phyloP scores from a whole-genome alignment of 2,797 vertebrate genomes.

The Channa striata region DNA sequence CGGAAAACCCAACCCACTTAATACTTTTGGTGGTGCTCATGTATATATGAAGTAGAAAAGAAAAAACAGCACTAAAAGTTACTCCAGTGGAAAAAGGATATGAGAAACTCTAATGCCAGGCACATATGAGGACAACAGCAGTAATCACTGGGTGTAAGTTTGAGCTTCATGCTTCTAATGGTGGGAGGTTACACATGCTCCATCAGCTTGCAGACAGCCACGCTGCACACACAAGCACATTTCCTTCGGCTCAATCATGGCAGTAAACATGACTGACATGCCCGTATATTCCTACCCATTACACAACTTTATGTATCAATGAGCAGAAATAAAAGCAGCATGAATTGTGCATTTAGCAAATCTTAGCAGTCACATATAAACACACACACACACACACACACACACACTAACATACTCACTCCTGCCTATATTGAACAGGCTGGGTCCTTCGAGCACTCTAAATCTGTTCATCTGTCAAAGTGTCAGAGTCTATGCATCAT shows the following conservation, averaged over 20 bases:
- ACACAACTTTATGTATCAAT: conserved; percentile 50
- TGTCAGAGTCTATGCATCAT: conserved; percentile 87
- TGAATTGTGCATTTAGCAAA: conserved; percentile 67
- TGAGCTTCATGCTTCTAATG: conserved; percentile 3
- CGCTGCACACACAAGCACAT: background rate
- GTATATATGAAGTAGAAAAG: background rate
- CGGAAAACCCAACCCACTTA: too few relatives aligned
- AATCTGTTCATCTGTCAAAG: conserved; percentile 89
- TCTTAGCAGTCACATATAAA: conserved; percentile 61
- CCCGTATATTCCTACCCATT: conserved; percentile 40
- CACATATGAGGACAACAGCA: conserved; percentile 5
- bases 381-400: conserved; percentile 39
- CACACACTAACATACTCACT: conserved; percentile 44
- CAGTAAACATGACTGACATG: conserved; percentile 44
- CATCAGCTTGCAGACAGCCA: conserved; percentile 24
- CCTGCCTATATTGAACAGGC: conserved; percentile 79
- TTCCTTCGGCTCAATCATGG: conserved; percentile 31
- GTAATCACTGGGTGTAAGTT: conserved; percentile 5
- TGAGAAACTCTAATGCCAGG: background rate
- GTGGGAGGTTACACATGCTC: conserved; percentile 14
- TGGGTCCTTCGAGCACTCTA: conserved; percentile 83
- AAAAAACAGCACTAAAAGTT: background rate
- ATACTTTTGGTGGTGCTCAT: too few relatives aligned
- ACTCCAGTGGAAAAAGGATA: background rate
- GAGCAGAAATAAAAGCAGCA: conserved; percentile 62